Evolutionary conservation across 1,140 invertebrate species (phyloP).

Genomic region (Heliconius hermathena): DNA sequence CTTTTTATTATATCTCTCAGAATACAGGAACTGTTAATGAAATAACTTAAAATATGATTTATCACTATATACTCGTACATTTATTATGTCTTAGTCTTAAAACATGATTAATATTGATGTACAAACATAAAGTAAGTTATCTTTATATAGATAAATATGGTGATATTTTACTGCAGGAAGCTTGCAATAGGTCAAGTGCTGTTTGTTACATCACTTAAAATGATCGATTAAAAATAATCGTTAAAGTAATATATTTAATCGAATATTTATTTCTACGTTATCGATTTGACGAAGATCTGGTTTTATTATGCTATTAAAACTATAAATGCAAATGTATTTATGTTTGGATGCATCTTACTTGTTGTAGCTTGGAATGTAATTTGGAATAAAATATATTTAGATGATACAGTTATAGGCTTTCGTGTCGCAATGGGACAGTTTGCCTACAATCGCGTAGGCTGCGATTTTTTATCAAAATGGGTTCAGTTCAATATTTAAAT

Average conservation of each 20-base stretch:
- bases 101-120: conserved; percentile 9
- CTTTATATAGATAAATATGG: not conserved
- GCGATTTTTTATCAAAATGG: too few species aligned
- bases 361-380: too few species aligned
- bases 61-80: not conserved
- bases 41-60: too few species aligned
- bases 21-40: not conserved
- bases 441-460: too few species aligned
- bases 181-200: conserved; percentile 12
- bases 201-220: conserved; percentile 8
- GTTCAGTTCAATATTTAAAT: too few species aligned
- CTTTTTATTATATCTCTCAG: too few species aligned
- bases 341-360: not conserved
- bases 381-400: too few species aligned
- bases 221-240: conserved; percentile 11
- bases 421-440: too few species aligned
- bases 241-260: not conserved
- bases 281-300: conserved; percentile 12
- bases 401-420: too few species aligned
- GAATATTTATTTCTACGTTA: not conserved
- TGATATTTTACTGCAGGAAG: conserved; percentile 6
- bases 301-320: not conserved
- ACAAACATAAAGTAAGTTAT: not conserved
- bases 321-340: not conserved
- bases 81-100: not conserved